Evolutionary conservation across 1,140 invertebrate species (phyloP).

Genomic region (Bombus confusus): DNA sequence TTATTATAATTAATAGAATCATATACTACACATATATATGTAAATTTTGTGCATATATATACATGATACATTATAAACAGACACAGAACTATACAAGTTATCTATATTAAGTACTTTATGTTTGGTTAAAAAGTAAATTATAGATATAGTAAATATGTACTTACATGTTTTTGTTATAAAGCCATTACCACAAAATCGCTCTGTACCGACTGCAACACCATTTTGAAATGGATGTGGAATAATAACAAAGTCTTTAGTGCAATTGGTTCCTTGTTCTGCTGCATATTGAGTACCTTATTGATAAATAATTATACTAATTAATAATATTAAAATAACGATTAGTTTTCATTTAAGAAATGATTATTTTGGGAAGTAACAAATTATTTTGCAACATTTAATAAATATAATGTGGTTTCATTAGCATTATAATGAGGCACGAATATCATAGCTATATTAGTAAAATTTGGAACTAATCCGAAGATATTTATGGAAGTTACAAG

Average conservation of each 20-base stretch:
- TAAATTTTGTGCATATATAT: background rate
- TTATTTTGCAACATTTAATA: background rate
- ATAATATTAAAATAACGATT: background rate
- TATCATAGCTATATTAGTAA: too few species aligned
- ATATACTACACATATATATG: background rate
- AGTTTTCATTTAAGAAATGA: background rate
- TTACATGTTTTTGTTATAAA: slow-evolving; percentile 86
- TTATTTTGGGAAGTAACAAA: background rate
- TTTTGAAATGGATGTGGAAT: slow-evolving; percentile 86
- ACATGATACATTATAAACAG: background rate
- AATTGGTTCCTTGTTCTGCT: slow-evolving; percentile 83
- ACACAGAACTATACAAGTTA: too few species aligned
- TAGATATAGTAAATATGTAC: slow-evolving; percentile 67
- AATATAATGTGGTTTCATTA: background rate
- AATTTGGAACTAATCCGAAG: too few species aligned
- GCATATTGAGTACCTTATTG: slow-evolving; percentile 76
- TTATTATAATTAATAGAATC: background rate
- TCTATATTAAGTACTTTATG: too few species aligned
- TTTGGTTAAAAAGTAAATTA: background rate
- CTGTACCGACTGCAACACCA: slow-evolving; percentile 78
- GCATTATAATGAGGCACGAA: background rate
- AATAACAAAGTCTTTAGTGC: slow-evolving; percentile 88
- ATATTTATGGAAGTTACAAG: too few species aligned
- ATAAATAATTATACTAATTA: background rate
- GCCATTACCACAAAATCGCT: slow-evolving; percentile 89